Evolutionary conservation across 2,113 vertebrate genomes (phyloP).

Genomic region (Saimiri boliviensis): DNA sequence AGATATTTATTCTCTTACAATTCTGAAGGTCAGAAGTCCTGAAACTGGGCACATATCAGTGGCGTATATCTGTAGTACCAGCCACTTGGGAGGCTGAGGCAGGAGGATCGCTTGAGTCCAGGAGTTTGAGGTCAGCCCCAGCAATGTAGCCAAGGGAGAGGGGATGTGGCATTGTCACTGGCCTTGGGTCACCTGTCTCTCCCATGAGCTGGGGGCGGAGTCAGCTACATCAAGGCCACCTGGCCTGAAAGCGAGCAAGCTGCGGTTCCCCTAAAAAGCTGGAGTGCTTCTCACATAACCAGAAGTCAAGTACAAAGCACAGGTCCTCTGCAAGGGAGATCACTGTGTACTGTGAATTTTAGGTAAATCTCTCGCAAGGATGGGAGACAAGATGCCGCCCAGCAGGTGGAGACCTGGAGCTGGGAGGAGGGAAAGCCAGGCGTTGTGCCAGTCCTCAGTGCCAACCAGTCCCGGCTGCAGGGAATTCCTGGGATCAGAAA

Average conservation of each 20-base stretch:
- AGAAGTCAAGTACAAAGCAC: neutral
- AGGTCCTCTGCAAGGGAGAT: neutral
- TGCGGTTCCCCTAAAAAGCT: neutral
- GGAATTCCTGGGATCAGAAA: conserved; percentile 46
- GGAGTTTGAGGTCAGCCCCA: no score
- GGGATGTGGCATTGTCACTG: neutral
- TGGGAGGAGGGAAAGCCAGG: conserved; percentile 32
- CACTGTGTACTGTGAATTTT: neutral
- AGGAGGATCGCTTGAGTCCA: no score
- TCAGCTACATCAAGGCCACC: neutral
- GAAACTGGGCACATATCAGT: no score
- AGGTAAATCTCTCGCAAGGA: conserved; percentile 1
- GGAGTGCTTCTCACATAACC: neutral
- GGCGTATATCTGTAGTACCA: no score
- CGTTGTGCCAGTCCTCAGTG: neutral
- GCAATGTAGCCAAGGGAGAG: neutral
- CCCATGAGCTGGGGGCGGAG: neutral
- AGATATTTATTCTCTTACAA: no score
- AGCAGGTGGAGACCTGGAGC: conserved; percentile 8
- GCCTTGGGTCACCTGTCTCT: neutral
- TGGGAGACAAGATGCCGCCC: neutral
- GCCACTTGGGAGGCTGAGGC: no score
- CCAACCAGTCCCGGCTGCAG: conserved; percentile 19
- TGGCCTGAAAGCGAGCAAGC: neutral
- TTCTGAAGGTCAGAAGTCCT: no score